A percentile compares a stretch with the other conserved stretches of the same genome.
phyloP scores from a whole-genome alignment of 2,113 vertebrate species.

The Stigmatopora argus region DNA sequence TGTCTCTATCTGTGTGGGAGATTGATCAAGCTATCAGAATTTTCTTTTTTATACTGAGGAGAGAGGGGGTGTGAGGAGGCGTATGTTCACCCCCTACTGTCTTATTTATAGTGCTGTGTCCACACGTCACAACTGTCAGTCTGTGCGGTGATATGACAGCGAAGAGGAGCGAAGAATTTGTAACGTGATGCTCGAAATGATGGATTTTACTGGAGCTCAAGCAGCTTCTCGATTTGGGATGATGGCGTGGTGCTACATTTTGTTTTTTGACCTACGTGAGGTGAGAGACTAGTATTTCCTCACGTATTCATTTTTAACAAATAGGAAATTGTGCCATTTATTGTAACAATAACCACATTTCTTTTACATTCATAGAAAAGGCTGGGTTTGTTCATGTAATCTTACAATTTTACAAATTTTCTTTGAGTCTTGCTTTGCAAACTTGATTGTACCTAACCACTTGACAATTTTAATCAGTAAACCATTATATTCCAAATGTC shows the following conservation, averaged over 20 bases:
- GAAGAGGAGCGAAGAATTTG: conserved; percentile 28
- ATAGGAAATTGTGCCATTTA: not conserved
- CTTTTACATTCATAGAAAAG: not conserved
- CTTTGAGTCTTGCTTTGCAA: not conserved
- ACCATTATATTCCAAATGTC: not conserved
- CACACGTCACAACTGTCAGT: conserved; percentile 60
- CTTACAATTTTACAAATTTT: not conserved
- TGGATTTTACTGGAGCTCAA: conserved; percentile 44
- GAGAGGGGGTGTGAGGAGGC: conserved; percentile 11
- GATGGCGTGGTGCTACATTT: not conserved
- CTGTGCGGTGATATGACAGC: conserved; percentile 44
- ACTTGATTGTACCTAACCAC: not conserved
- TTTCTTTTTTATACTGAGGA: conserved; percentile 25
- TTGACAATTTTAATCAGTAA: not conserved
- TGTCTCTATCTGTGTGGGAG: conserved; percentile 29
- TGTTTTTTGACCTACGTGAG: not conserved
- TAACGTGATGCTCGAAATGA: conserved; percentile 4
- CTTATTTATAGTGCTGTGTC: conserved; percentile 52
- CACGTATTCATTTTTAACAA: not conserved
- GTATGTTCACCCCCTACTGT: conserved; percentile 59
- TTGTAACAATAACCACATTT: not conserved
- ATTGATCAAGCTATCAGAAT: conserved; percentile 42
- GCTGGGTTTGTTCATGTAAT: not conserved
- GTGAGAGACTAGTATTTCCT: not conserved
- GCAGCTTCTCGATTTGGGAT: not conserved